Percentiles rank a stretch among this genome's conserved stretches.
phyloP scores from a whole-genome alignment of 2,888 invertebrate species.

The Pseudococcus viburni region DNA sequence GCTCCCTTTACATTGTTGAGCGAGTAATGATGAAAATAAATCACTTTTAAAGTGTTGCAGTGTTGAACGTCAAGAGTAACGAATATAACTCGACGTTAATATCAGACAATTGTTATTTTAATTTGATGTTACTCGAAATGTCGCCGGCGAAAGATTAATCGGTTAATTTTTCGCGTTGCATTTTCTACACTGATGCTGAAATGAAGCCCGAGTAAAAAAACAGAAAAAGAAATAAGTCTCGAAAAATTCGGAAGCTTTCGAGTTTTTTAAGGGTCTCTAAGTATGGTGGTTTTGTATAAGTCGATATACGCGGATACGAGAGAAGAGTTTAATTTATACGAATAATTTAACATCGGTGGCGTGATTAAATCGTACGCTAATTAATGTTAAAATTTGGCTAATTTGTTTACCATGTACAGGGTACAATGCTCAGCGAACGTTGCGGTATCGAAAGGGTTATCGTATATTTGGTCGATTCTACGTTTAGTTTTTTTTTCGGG shows the following conservation, averaged over 20 bases:
- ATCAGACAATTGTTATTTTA: constrained; percentile 33
- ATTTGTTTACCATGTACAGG: constrained; percentile 26
- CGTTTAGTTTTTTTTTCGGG: not conserved
- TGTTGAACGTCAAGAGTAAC: constrained; percentile 21
- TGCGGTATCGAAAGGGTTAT: not conserved
- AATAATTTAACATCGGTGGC: constrained; percentile 5
- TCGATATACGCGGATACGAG: not conserved
- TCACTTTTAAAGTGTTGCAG: constrained; percentile 24
- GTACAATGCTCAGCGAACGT: not conserved
- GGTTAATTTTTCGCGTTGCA: not conserved
- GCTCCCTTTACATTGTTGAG: constrained; percentile 1
- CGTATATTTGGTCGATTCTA: not conserved
- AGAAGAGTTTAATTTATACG: not conserved
- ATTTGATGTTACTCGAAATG: constrained; percentile 18
- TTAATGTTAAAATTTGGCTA: constrained; percentile 12
- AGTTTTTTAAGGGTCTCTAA: too few species aligned
- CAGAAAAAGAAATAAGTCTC: not conserved
- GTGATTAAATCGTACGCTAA: constrained; percentile 38
- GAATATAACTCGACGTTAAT: constrained; percentile 12
- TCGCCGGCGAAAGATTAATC: constrained; percentile 8
- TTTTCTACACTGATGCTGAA: not conserved
- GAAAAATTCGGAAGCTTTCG: not conserved
- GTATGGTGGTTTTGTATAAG: too few species aligned
- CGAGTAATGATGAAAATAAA: constrained; percentile 13
- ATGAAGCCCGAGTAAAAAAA: not conserved